Conservation (phyloP, 1,140 invertebrate genomes). For the Euwallacea similis region DNA sequence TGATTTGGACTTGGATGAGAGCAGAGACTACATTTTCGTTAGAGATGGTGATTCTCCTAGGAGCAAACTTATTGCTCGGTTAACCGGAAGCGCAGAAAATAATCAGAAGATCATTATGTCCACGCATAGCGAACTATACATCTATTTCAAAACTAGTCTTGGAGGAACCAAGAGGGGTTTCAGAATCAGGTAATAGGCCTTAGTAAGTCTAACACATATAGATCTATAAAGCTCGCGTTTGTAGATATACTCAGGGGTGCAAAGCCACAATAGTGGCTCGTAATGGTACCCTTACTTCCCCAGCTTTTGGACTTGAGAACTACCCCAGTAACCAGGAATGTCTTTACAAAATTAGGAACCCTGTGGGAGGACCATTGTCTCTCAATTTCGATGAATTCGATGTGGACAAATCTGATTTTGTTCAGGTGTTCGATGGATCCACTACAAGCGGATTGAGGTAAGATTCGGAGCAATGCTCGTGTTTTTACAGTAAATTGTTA, state of each 20-base stretch:
- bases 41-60: constrained; percentile 87
- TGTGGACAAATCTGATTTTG: constrained; percentile 82
- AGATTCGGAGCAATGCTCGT: neutral
- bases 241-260: constrained; percentile 73
- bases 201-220: neutral
- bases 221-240: neutral
- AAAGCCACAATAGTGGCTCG: constrained; percentile 75
- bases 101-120: constrained; percentile 88
- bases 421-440: constrained; percentile 85
- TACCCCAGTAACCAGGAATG: constrained; percentile 94
- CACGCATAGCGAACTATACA: constrained; percentile 83
- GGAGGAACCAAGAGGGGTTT: constrained; percentile 90
- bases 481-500: neutral
- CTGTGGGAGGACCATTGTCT: constrained; percentile 79
- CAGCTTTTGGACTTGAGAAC: constrained; percentile 78
- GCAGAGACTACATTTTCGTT: constrained; percentile 84
- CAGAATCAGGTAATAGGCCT: constrained; percentile 62
- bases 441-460: constrained; percentile 74
- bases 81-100: constrained; percentile 76
- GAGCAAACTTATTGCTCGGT: constrained; percentile 75
- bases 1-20: constrained; percentile 84
- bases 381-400: constrained; percentile 85
- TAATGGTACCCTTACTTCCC: constrained; percentile 85
- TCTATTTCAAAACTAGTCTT: constrained; percentile 90
- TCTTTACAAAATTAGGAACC: constrained; percentile 83